Evolutionary conservation across 30 jellyfish, hydroid and myxozoan species (phyloP).

Genomic region (Sanderia malayensis): DNA sequence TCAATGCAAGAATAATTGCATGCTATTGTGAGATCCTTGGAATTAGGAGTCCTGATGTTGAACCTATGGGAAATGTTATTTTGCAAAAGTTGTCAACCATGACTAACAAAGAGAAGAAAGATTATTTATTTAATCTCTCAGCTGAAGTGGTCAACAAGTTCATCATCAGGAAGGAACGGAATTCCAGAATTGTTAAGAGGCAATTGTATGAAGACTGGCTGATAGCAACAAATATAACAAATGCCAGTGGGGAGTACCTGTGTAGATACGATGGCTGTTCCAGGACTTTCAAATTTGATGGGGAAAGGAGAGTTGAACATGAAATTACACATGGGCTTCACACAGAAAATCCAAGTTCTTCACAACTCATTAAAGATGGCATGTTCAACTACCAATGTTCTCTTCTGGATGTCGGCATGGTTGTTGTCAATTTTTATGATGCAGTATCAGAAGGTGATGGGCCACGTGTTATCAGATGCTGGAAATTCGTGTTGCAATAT

Average conservation of each 20-base stretch:
- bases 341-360: too few relatives aligned
- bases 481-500: slow-evolving; percentile 43
- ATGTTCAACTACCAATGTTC: slow-evolving; percentile 23
- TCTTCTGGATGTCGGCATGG: slow-evolving; percentile 34
- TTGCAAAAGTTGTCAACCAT: too few relatives aligned
- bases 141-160: slow-evolving; percentile 22
- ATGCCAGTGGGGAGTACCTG: slow-evolving; percentile 8
- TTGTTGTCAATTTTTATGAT: slow-evolving; percentile 26
- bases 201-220: slow-evolving; percentile 25
- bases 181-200: slow-evolving; percentile 1
- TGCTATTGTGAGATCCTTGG: too few relatives aligned
- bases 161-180: slow-evolving; percentile 17
- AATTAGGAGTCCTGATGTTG: too few relatives aligned
- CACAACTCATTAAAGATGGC: slow-evolving; percentile 18
- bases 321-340: too few relatives aligned
- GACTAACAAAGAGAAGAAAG: too few relatives aligned
- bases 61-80: too few relatives aligned
- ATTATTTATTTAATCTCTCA: slow-evolving; percentile 3
- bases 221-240: slow-evolving; percentile 8
- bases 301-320: too few relatives aligned
- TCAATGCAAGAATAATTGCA: too few relatives aligned
- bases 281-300: too few relatives aligned
- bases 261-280: too few relatives aligned
- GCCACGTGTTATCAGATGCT: slow-evolving; percentile 21
- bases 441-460: slow-evolving; percentile 51